A percentile compares a stretch with the other conserved stretches of the same genome.
phyloP scores from a whole-genome alignment of 2,113 vertebrate species.

The Myrmecophaga tridactyla region DNA sequence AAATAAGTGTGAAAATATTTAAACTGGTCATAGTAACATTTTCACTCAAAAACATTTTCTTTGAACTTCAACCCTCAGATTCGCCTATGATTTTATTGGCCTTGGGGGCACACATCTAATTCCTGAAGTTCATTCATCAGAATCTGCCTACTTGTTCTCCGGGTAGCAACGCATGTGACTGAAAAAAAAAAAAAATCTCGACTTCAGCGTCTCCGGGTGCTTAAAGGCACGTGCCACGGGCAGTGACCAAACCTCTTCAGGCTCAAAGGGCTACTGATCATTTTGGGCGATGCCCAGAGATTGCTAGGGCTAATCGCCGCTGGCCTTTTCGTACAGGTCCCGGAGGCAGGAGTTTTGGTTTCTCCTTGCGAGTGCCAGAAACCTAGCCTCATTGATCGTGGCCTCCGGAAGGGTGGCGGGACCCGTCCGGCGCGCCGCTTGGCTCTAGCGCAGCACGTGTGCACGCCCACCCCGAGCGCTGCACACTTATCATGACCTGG shows the following conservation, averaged over 20 bases:
- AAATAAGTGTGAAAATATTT: not conserved
- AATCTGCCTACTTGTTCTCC: not conserved
- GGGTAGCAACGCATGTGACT: not conserved
- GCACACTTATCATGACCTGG: accelerated
- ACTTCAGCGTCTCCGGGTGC: not conserved
- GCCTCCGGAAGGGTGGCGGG: not conserved
- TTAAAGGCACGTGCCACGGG: not conserved
- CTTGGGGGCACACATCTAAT: not conserved
- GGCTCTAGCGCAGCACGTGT: accelerated
- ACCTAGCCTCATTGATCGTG: accelerated
- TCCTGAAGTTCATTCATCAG: not conserved
- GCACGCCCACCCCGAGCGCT: accelerated
- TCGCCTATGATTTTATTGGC: not conserved
- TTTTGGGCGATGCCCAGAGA: accelerated
- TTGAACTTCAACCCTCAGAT: not conserved
- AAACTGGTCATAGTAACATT: not conserved
- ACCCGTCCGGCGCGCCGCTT: accelerated
- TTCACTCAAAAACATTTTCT: not conserved
- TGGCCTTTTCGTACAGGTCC: not conserved
- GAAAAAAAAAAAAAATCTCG: not conserved
- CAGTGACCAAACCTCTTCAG: not conserved
- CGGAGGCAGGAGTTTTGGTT: not conserved
- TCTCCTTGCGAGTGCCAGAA: not conserved
- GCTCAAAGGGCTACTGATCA: not conserved
- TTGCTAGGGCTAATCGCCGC: accelerated